phyloP scores from a whole-genome alignment of 2,797 vertebrate genomes.

The Chelon labrosus region DNA sequence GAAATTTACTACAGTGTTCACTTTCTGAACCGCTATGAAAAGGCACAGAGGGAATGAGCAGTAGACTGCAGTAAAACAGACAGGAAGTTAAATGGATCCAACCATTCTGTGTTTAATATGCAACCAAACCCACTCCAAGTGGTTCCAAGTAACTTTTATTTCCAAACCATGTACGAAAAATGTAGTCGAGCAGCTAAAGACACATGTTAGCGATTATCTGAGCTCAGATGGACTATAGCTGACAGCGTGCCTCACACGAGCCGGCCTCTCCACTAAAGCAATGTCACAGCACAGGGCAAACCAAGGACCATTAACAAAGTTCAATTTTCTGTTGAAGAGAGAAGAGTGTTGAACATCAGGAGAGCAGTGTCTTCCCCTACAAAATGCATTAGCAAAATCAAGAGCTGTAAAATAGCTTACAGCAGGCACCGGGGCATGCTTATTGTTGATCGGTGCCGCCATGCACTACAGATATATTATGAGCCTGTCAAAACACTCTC shows the following conservation, averaged over 20 bases:
- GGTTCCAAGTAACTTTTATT: background rate
- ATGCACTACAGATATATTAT: conserved; percentile 54
- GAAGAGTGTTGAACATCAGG: conserved; percentile 32
- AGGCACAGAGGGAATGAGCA: too few relatives aligned
- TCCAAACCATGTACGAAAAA: background rate
- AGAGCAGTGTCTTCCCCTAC: conserved; percentile 26
- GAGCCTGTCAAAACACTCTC: conserved; percentile 57
- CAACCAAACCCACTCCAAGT: background rate
- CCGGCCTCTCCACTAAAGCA: background rate
- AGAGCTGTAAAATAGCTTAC: conserved; percentile 64
- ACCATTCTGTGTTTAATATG: background rate
- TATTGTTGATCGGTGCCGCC: conserved; percentile 56
- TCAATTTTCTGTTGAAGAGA: conserved; percentile 29
- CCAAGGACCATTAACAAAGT: conserved; percentile 39
- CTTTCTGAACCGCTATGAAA: too few relatives aligned
- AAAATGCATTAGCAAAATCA: conserved; percentile 59
- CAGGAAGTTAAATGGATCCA: background rate
- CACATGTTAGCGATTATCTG: background rate
- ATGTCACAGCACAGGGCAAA: conserved; percentile 39
- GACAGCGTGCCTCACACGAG: background rate
- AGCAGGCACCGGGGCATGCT: conserved; percentile 59
- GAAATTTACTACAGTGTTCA: too few relatives aligned
- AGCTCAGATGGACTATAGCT: background rate
- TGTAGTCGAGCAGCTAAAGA: background rate
- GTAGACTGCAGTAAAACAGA: background rate